Evolutionary conservation across 2,797 vertebrate genomes (phyloP), one percentile per base, ranked within the genome.

Genomic region (Echiichthys vipera): DNA sequence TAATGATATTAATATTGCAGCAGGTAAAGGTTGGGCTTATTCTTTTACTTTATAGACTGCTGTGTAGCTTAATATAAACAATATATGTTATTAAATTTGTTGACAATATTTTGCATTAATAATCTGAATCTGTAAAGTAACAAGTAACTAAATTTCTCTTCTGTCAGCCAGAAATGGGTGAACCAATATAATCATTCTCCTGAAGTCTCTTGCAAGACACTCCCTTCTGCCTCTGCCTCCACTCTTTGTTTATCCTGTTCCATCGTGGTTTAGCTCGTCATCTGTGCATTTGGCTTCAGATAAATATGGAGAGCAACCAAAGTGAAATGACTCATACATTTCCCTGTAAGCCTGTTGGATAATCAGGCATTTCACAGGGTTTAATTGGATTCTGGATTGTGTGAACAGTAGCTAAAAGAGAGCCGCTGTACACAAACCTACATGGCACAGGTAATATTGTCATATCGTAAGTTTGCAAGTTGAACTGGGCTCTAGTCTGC

Each of bases 321-420:
- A 73, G 17, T 53, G 57, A 81, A 73, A 61, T 86, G 85, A 88
- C 65, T 89, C 87, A 86, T 49, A 51, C 58, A 57, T 86, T 61
- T 65, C 54, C 54, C 71, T 46, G 57, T 55, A 63, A 63, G 56
- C 53, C 54, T 68, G 43, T n/a, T 69, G 20, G 54, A 72, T 71
- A 56, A 77, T 56, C 63, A 67, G 30, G 32, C 24, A 40, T 80
- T 87, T 76, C 49, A 58, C 45, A 14, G 27, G 63, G 32, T 80
- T 59, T 65, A 55, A 78, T 74, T 68, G 39, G 63, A 75, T 80
- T 77, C 51, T 65, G 34, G 42, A 49, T 66, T 50, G 58, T n/a
- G 37, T 12, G 62, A 50, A 30, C n/a, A 57, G 34, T 63, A 29
- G 39, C 25, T 77, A 56, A 58, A 73, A 68, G 3, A 42, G 53